phyloP scores from a whole-genome alignment of 2,888 invertebrate species.

The Rapana venosa region DNA sequence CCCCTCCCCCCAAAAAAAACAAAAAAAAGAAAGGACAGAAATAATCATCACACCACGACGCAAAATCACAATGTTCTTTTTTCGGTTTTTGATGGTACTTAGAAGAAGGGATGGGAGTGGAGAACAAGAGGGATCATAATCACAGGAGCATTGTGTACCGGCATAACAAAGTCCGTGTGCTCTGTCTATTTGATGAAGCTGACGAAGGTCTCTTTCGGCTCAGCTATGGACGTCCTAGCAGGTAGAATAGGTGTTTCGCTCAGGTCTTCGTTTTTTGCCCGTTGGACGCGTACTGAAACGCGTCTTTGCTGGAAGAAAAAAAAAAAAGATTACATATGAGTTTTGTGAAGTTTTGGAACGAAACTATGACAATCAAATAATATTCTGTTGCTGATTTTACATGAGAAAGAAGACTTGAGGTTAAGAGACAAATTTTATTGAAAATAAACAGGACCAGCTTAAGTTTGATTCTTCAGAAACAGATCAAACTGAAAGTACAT shows the following conservation, averaged over 20 bases:
- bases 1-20: too few relatives aligned
- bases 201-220: constrained; percentile 17
- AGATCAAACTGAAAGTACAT: too few relatives aligned
- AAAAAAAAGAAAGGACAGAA: too few relatives aligned
- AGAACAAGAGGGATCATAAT: not conserved
- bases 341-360: not conserved
- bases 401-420: too few relatives aligned
- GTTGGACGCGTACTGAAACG: constrained; percentile 41
- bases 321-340: not conserved
- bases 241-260: constrained; percentile 46
- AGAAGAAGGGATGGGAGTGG: not conserved
- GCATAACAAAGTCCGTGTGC: too few relatives aligned
- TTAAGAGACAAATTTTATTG: too few relatives aligned
- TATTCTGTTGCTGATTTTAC: too few relatives aligned
- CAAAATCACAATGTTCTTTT: not conserved
- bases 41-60: too few relatives aligned
- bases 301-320: constrained; percentile 43
- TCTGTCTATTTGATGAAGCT: constrained; percentile 23
- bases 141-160: not conserved
- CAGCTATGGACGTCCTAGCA: not conserved
- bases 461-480: too few relatives aligned
- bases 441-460: too few relatives aligned
- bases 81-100: not conserved
- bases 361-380: too few relatives aligned
- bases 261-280: constrained; percentile 46